Conservation (phyloP, 2,113 vertebrate genomes). For the Pteropus alecto region DNA sequence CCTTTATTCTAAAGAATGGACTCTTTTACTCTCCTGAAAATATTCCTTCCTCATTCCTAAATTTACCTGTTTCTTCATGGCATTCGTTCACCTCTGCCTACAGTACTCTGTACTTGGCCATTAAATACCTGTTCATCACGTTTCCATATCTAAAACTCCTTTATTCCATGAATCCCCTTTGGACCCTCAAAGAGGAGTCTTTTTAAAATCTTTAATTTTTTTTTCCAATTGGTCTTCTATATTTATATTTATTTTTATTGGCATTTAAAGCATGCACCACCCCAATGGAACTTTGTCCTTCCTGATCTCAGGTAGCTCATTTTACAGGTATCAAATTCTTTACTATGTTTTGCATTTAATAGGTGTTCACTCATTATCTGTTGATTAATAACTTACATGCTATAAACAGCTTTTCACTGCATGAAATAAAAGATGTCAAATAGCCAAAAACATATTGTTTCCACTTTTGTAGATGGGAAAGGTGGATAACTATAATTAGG, state of each 20-base stretch:
- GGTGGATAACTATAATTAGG: slow-evolving; percentile 63
- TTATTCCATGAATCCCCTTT: not conserved
- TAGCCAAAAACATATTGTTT: slow-evolving; percentile 34
- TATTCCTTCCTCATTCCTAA: not conserved
- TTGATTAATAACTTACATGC: slow-evolving; percentile 13
- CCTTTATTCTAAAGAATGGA: not conserved
- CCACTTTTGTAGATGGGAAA: slow-evolving; percentile 25
- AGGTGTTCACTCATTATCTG: not conserved
- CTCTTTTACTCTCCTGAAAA: not conserved
- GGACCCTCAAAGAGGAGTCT: not conserved
- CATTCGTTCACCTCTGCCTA: not conserved
- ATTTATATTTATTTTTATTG: not conserved
- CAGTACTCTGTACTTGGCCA: not conserved
- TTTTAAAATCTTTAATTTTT: not conserved
- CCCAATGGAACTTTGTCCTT: not conserved
- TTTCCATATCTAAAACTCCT: not conserved
- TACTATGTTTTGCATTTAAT: not conserved
- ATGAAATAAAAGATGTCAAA: slow-evolving; percentile 47
- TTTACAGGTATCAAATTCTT: not conserved
- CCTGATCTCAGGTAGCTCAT: not conserved
- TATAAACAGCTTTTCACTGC: slow-evolving; percentile 34
- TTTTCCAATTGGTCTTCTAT: not conserved
- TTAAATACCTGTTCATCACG: not conserved
- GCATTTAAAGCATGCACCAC: not conserved
- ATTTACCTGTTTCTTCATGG: not conserved